Percentiles rank a stretch among this genome's conserved stretches.
phyloP scores from a whole-genome alignment of 1,140 invertebrate species.

The Bactericera cockerelli region DNA sequence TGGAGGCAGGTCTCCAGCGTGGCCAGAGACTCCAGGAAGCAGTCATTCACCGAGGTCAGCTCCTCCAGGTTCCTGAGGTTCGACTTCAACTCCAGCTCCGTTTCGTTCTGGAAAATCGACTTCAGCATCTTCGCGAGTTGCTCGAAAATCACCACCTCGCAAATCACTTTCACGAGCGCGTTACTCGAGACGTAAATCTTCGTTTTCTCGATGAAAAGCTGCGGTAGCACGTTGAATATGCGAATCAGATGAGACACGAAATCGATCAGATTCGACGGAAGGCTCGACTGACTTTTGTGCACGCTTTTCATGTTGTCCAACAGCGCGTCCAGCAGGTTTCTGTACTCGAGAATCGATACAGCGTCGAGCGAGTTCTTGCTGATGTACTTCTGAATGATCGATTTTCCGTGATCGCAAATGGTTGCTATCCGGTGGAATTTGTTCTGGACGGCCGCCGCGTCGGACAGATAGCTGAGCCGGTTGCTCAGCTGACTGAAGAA shows the following conservation, averaged over 20 bases:
- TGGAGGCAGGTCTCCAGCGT: background rate
- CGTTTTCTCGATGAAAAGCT: background rate
- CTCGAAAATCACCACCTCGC: background rate
- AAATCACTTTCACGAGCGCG: background rate
- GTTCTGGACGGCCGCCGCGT: background rate
- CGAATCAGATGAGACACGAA: background rate
- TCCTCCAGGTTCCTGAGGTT: background rate
- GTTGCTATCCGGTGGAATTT: background rate
- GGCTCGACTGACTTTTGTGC: background rate
- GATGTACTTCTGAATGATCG: background rate
- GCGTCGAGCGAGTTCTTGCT: background rate
- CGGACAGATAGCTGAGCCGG: background rate
- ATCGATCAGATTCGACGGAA: background rate
- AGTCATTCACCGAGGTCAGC: constrained; percentile 1
- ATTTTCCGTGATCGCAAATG: background rate
- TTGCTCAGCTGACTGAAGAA: background rate
- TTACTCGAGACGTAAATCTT: background rate
- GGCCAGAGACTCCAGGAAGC: background rate
- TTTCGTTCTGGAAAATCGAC: background rate
- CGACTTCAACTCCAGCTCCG: background rate
- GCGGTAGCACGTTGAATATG: constrained; percentile 1
- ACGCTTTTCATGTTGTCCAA: background rate
- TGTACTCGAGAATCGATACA: background rate
- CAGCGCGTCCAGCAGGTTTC: background rate
- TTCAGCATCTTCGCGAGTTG: background rate